Conservation (phyloP, 2,797 vertebrate genomes). For the Acridotheres tristis region DNA sequence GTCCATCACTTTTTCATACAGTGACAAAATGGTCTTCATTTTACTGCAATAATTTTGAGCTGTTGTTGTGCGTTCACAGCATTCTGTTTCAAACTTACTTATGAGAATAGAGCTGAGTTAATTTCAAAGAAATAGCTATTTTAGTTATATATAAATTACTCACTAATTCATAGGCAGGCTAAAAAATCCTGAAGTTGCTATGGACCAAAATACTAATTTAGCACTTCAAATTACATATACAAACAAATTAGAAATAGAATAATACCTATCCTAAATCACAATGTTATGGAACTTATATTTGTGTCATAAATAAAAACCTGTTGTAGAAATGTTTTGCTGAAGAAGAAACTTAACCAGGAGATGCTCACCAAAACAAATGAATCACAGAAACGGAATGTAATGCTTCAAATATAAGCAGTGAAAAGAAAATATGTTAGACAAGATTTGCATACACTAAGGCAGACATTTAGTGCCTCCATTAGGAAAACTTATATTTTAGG, state of each 20-base stretch:
- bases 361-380: neutral
- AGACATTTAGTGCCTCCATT: neutral
- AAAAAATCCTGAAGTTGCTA: neutral
- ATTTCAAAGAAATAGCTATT: neutral
- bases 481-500: neutral
- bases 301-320: neutral
- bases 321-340: neutral
- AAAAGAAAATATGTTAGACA: neutral
- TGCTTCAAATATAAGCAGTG: neutral
- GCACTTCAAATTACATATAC: neutral
- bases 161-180: neutral
- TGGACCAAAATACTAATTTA: neutral
- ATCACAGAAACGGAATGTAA: too few species aligned
- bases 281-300: neutral
- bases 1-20: conserved; percentile 8
- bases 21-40: conserved; percentile 47
- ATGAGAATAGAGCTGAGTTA: neutral
- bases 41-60: conserved; percentile 41
- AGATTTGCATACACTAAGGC: neutral
- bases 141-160: neutral
- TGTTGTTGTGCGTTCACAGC: neutral
- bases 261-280: neutral
- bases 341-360: neutral
- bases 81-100: conserved; percentile 8
- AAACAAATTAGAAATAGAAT: neutral